These are phyloP conservation scores for Oryzias woworae DNA, from an alignment of 2,113 vertebrate species.

Conservation along the genomic window DNA sequence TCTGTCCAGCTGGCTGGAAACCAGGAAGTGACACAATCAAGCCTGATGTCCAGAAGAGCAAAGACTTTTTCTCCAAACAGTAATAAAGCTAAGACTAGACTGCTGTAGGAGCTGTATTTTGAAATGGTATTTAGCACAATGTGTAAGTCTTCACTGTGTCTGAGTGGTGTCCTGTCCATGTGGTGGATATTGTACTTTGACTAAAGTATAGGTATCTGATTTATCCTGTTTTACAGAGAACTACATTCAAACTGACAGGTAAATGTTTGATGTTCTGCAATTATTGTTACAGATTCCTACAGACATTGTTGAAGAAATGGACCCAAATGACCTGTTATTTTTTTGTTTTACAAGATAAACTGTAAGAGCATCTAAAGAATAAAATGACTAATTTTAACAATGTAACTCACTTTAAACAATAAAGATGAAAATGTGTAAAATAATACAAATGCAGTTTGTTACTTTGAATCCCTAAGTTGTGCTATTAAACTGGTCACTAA, in stretches of 20 bases:
- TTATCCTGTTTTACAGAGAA: conserved; percentile 1
- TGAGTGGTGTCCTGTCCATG: conserved; percentile 29
- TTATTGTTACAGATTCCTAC: conserved; percentile 11
- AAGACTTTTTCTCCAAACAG: conserved; percentile 96
- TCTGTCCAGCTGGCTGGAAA: conserved; percentile 98
- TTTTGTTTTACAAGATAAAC: conserved; percentile 10
- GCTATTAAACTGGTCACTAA: no score
- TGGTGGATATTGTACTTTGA: conserved; percentile 16
- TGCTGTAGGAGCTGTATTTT: conserved; percentile 59
- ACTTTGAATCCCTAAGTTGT: no score
- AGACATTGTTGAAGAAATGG: not conserved
- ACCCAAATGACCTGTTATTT: not conserved
- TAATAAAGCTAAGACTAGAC: conserved; percentile 64
- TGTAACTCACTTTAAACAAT: no score
- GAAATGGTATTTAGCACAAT: conserved; percentile 49
- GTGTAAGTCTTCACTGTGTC: conserved; percentile 43
- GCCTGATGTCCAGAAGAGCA: conserved; percentile 92
- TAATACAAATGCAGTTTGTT: not conserved
- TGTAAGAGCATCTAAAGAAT: conserved; percentile 19
- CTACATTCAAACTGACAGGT: conserved; percentile 1
- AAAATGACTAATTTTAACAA: no score
- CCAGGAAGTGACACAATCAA: conserved; percentile 98
- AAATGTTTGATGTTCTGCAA: conserved; percentile 12
- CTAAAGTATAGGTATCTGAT: conserved; percentile 22
- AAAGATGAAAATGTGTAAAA: not conserved